phyloP scores from a whole-genome alignment of 1,140 invertebrate genomes.

The Drosophila rhopaloa region DNA sequence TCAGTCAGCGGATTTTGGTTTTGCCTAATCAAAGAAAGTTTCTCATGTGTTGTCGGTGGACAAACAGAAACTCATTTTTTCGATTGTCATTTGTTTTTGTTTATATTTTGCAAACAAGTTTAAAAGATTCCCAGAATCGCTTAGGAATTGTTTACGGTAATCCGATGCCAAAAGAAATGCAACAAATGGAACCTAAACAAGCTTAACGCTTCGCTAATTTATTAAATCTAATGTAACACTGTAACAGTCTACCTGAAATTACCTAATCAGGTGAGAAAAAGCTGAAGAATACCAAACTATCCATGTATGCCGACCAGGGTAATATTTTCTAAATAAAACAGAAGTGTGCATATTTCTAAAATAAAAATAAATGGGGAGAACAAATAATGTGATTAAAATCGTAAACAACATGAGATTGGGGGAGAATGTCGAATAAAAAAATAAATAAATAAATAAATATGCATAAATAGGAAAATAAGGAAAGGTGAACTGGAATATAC shows the following conservation, averaged over 20 bases:
- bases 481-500: not conserved
- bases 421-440: not conserved
- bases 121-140: conserved; percentile 42
- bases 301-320: not conserved
- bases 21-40: conserved; percentile 61
- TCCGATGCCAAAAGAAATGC: conserved; percentile 37
- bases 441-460: not conserved
- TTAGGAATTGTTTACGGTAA: conserved; percentile 37
- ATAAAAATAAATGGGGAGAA: not conserved
- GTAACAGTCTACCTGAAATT: not conserved
- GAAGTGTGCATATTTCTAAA: not conserved
- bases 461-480: not conserved
- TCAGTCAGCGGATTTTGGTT: conserved; percentile 47
- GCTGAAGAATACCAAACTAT: not conserved
- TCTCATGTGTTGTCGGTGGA: conserved; percentile 32
- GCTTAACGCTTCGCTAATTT: conserved; percentile 49
- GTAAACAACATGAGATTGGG: conserved; percentile 6
- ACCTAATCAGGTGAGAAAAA: conserved; percentile 9
- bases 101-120: conserved; percentile 49
- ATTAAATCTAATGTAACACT: conserved; percentile 23
- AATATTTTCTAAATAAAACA: conserved; percentile 4
- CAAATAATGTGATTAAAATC: not conserved
- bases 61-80: conserved; percentile 33
- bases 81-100: conserved; percentile 27
- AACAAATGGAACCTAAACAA: conserved; percentile 46